phyloP scores from a whole-genome alignment of 2,888 invertebrate species.

The Acronicta alni region DNA sequence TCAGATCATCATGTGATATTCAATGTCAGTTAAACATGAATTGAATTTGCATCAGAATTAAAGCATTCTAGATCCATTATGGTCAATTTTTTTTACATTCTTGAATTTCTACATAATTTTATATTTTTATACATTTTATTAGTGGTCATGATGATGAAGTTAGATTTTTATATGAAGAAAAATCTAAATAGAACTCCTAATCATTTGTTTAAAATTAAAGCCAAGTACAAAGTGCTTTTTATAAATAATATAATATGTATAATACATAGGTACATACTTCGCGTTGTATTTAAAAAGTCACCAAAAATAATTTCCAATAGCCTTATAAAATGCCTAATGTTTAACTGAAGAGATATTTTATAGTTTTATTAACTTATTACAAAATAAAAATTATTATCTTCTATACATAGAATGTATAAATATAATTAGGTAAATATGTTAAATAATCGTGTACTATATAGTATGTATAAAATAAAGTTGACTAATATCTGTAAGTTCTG shows the following conservation, averaged over 20 bases:
- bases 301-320: constrained; percentile 88
- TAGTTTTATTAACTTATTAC: constrained; percentile 89
- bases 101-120: constrained; percentile 41
- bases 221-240: constrained; percentile 88
- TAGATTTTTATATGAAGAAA: constrained; percentile 32
- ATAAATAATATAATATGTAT: constrained; percentile 66
- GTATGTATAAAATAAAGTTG: constrained; percentile 89
- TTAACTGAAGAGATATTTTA: constrained; percentile 88
- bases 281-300: constrained; percentile 79
- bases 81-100: constrained; percentile 16
- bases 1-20: constrained; percentile 27
- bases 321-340: constrained; percentile 88
- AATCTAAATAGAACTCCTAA: constrained; percentile 34
- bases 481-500: constrained; percentile 89
- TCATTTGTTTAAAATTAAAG: constrained; percentile 67
- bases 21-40: constrained; percentile 8
- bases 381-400: constrained; percentile 86
- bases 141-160: constrained; percentile 30
- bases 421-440: constrained; percentile 85
- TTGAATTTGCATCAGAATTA: constrained; percentile 15
- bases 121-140: constrained; percentile 51
- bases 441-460: constrained; percentile 88
- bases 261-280: constrained; percentile 74
- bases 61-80: constrained; percentile 22
- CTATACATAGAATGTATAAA: constrained; percentile 88